Conservation (phyloP, 2,797 vertebrate species). For the Acanthis flammea region DNA sequence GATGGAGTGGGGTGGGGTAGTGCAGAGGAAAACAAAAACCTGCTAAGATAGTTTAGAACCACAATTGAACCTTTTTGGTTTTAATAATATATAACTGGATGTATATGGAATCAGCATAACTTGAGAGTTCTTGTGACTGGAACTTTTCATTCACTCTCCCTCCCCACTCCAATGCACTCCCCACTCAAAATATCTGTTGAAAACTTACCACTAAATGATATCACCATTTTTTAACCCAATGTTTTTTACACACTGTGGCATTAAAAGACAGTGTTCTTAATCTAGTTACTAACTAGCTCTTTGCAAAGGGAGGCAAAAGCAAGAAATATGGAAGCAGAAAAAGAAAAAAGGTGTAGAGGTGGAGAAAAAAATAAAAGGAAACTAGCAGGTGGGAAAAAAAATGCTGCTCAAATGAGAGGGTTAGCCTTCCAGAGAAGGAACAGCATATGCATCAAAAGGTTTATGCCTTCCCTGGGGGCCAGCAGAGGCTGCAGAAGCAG, state of each 20-base stretch:
- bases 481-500: background rate
- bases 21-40: background rate
- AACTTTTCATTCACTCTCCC: background rate
- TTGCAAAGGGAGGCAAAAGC: slow-evolving; percentile 9
- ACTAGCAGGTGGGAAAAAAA: background rate
- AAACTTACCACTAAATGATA: background rate
- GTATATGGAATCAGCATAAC: background rate
- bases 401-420: background rate
- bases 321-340: background rate
- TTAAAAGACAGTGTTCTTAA: background rate
- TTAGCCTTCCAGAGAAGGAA: background rate
- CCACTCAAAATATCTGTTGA: background rate
- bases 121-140: background rate
- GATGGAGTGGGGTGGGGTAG: background rate
- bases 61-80: background rate
- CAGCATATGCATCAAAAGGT: background rate
- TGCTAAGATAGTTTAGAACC: background rate
- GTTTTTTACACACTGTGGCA: background rate
- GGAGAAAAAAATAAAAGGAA: background rate
- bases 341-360: background rate
- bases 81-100: background rate
- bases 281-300: background rate
- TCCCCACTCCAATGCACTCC: background rate
- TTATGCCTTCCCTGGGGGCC: background rate
- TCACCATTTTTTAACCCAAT: background rate